phyloP scores from a whole-genome alignment of 2,797 vertebrate species.

The Iguana delicatissima region DNA sequence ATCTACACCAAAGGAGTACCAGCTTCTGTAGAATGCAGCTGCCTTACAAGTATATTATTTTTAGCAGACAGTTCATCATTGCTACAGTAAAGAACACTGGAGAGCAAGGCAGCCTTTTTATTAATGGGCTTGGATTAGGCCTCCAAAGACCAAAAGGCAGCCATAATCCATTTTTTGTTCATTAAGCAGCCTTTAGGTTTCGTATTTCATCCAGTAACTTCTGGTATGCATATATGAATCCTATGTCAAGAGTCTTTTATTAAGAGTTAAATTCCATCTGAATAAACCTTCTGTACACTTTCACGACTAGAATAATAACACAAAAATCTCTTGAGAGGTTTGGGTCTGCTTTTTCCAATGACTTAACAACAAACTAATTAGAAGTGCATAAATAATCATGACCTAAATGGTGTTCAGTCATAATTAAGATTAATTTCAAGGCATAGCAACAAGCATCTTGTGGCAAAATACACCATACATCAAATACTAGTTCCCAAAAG shows the following conservation, averaged over 20 bases:
- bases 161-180: constrained; percentile 17
- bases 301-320: constrained; percentile 15
- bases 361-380: constrained; percentile 35
- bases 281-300: not conserved
- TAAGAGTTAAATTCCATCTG: not conserved
- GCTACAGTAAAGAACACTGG: not conserved
- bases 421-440: constrained; percentile 57
- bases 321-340: constrained; percentile 12
- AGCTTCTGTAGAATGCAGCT: not conserved
- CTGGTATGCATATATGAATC: constrained; percentile 22
- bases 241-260: constrained; percentile 22
- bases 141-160: constrained; percentile 24
- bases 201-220: constrained; percentile 36
- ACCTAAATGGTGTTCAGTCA: constrained; percentile 36
- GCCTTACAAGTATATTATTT: constrained; percentile 1
- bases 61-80: constrained; percentile 21
- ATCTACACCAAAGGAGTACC: not conserved
- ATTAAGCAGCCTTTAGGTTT: constrained; percentile 25
- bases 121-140: constrained; percentile 30
- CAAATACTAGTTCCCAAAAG: constrained; percentile 34
- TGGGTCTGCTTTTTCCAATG: constrained; percentile 30
- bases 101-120: constrained; percentile 31
- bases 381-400: constrained; percentile 35
- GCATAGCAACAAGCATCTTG: constrained; percentile 31
- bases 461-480: constrained; percentile 44